Evolutionary conservation across 1,140 invertebrate genomes (phyloP).

Genomic region (Bombus superbus): DNA sequence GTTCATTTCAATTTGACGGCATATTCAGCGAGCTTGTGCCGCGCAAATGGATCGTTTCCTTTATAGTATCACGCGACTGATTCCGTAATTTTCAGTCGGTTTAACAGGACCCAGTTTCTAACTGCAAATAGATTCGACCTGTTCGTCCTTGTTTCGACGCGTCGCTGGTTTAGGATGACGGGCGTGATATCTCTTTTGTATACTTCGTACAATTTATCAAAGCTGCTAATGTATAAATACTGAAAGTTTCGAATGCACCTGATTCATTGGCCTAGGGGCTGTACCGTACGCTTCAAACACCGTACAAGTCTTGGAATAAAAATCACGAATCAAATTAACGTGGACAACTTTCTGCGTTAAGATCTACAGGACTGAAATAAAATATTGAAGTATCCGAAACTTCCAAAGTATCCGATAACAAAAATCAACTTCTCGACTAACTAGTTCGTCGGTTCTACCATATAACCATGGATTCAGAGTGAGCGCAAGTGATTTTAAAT

Average conservation of each 20-base stretch:
- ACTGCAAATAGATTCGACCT: conserved; percentile 5
- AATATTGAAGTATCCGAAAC: not conserved
- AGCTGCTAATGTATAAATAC: not conserved
- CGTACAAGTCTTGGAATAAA: not conserved
- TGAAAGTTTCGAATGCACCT: too few species aligned
- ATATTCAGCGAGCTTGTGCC: conserved; percentile 24
- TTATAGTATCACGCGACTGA: conserved; percentile 51
- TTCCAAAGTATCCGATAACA: not conserved
- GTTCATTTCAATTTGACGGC: conserved; percentile 46
- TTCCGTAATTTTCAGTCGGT: conserved; percentile 46
- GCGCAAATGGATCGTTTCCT: conserved; percentile 49
- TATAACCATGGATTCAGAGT: not conserved
- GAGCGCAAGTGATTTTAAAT: conserved; percentile 36
- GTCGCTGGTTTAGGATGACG: too few species aligned
- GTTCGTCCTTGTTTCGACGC: not conserved
- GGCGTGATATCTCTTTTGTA: not conserved
- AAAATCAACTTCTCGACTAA: not conserved
- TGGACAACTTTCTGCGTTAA: not conserved
- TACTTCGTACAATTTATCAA: not conserved
- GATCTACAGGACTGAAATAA: not conserved
- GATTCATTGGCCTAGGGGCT: not conserved
- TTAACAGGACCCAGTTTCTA: conserved; percentile 12
- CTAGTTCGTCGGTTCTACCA: not conserved
- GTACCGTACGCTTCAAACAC: not conserved
- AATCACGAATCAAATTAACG: not conserved